Evolutionary conservation across 2,888 invertebrate species (phyloP), one percentile per base, ranked within the genome.

Genomic region (Coenonympha arcania): DNA sequence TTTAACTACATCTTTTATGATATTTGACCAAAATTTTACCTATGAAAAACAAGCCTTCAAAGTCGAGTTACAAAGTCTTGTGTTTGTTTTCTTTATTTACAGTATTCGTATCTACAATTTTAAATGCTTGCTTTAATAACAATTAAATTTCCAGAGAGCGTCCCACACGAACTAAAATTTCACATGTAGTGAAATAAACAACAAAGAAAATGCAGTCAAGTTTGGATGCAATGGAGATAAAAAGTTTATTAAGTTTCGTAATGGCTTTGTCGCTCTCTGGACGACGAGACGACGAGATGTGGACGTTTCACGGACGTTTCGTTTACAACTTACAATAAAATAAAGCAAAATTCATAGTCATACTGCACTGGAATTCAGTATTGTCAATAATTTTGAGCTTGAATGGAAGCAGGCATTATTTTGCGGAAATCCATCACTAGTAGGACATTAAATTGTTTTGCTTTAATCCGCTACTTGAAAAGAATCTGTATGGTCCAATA

Each of bases 241-340:
- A 50, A 50, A 42, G 20, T 50, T 50, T 41, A 50, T 42, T 47
- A 50, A 50, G 36, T 47, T 47, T 44, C 28, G 41, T 41, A 50
- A 42, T 41, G 41, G 40, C 24, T 47, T 28, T 36, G 28, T 44
- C 44, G 22, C 37, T 39, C 22, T 16, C 24, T 8, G 16, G 47
- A 39, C 46, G 37, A 15, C 9, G n/a, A n/a, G n/a, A n/a, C n/a
- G n/a, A n/a, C n/a, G n/a, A n/a, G n/a, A n/a, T n/a, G 28, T 22
- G 30, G 22, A 39, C 37, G 13, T 28, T 31, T 39, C 39, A 15
- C 28, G 39, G 37, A 30, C 37, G 20, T 39, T 46, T 39, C 31
- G 22, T 47, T 47, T 39, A 22, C 39, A 31, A 24, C 39, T 39
- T 24, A 37, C 22, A 37, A 37, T 37, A 37, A 37, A 37, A 37